Evolutionary conservation across 2,797 vertebrate species (phyloP), one percentile per base, ranked within the genome.

Genomic region (Paratrypauchen microcephalus): DNA sequence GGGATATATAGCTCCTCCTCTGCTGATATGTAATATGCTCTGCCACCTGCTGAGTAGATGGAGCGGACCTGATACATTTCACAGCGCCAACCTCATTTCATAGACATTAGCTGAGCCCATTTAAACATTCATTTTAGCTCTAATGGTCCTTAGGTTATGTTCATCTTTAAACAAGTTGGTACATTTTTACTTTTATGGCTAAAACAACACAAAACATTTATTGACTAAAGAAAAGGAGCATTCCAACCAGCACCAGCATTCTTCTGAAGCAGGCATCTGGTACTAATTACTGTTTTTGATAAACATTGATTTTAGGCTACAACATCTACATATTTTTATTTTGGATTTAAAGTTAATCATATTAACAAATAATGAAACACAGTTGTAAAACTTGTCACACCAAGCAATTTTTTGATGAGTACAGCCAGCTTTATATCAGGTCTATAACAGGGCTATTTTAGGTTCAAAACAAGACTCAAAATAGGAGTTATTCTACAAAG

Each of bases 1-100:
- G 79, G 75, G 81, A 71, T 54, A 13, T 6, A 13, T 19, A 28
- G 39, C 30, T 8, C 11, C 58, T 65, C 71, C 39, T 73, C 41
- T 65, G 68, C 32, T 73, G 69, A 73, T 65, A 3, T 6, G 55
- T 74, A 78, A 63, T 66, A 72, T 81, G 83, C 76, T 70, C 63
- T 52, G 48, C 68, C 77, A 81, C 36, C 77, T 83, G 73, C 47
- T 28, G 56, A 7, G 28, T 19, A 23, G 54, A 5, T 41, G 16
- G 13, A 60, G 65, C 3, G 67, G 55, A 65, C 41, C 63, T 65
- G n/a, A 58, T 0, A 55, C 47, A 58, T 52, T 70, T 54, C 48
- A 28, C 21, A n/a, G 18, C 15, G 19, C 70, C 32, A 61, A 65
- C 36, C 1, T 12, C 5, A 41, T 62, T 72, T 78, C 58, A 67